phyloP scores from a whole-genome alignment of 2,113 vertebrate genomes.

The Aplodontia rufa region DNA sequence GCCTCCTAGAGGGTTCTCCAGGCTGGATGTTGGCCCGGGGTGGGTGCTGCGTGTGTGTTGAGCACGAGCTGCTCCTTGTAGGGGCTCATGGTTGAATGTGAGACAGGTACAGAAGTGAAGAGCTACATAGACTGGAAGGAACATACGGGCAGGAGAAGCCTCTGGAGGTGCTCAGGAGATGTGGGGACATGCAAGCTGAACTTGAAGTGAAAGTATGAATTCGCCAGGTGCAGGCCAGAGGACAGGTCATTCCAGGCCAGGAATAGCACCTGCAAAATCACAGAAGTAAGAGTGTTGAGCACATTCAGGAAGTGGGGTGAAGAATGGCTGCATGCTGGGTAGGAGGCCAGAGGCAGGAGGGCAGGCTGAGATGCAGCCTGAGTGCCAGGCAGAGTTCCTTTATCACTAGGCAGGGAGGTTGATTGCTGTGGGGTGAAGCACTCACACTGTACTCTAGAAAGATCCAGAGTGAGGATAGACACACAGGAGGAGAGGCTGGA shows the following conservation, averaged over 20 bases:
- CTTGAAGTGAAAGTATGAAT: neutral
- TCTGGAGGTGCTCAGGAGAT: neutral
- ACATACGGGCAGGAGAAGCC: neutral
- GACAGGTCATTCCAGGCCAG: neutral
- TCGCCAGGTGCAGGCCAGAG: neutral
- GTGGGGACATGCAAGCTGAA: neutral
- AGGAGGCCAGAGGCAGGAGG: neutral
- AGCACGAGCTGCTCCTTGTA: neutral
- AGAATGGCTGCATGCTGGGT: accelerated
- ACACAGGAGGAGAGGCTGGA: neutral
- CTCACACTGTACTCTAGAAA: no score
- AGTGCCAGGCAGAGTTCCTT: no score
- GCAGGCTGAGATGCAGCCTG: no score
- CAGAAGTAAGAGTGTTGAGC: accelerated
- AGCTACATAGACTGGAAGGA: accelerated
- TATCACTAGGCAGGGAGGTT: neutral
- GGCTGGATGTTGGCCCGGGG: neutral
- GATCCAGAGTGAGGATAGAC: neutral
- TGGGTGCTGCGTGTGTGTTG: accelerated
- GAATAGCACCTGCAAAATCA: neutral
- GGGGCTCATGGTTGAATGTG: accelerated
- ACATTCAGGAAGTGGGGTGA: accelerated
- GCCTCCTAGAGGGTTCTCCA: accelerated
- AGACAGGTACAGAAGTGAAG: neutral
- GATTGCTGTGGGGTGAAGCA: neutral